Evolutionary conservation across 2,797 vertebrate species (phyloP), one percentile per base, ranked within the genome.

Genomic region (Bradypodion ventrale): DNA sequence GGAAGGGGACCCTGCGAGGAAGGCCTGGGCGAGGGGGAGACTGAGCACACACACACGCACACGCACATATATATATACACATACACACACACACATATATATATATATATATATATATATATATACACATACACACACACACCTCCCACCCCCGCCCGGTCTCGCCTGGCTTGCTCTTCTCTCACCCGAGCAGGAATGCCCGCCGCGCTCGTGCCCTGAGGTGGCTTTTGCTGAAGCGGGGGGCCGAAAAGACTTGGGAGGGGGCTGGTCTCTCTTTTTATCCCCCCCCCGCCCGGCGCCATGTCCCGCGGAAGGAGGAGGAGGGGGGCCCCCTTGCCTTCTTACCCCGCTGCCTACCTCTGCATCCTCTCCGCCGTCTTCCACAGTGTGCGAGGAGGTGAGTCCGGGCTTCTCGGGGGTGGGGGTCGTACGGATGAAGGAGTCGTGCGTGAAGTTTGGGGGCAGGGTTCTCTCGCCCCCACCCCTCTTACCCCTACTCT

Each of bases 261-360:
- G 15, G 56, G 56, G 23, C 10, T 83, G 85, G 86, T n/a, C n/a
- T n/a, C n/a, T n/a, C n/a, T 32, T 35, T 9, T 4, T 21, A 10
- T 29, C 9, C 19, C 2, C 25, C 37, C 46, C 63, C 4, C 42
- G 1, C 15, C 40, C 8, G 85, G 74, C 66, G 82, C n/a, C 68
- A 89, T 87, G 79, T 80, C 89, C 83, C 49, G 65, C 87, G 85
- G 29, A 82, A 87, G 86, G 23, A 83, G 85, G 86, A n/a, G 29
- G 82, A 87, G 86, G 23, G 83, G 85, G 86, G n/a, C n/a, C n/a
- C 83, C 68, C 91, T 87, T 68, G 87, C 80, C 46, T 1, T 78
- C n/a, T n/a, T n/a, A n/a, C n/a, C n/a, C 85, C 84, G 37, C 4
- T 6, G 80, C 84, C 86, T 32, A 75, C 87, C 2, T 84, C 27